Percentiles rank a stretch among this genome's conserved stretches.
Conservation (phyloP, 2,113 vertebrate species). For the Corythornis cristatus region DNA sequence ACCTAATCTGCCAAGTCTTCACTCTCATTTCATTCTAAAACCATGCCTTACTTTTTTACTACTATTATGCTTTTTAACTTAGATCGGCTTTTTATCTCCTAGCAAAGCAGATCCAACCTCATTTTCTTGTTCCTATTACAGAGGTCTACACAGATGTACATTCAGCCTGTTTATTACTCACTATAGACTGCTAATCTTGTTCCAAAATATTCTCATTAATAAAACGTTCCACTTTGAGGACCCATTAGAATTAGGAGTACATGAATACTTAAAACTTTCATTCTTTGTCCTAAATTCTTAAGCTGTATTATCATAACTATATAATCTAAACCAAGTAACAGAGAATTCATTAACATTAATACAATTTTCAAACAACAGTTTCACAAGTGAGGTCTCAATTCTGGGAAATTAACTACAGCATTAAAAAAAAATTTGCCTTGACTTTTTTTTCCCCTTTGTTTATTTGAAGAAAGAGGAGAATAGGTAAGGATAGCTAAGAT, state of each 20-base stretch:
- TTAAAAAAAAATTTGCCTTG: neutral
- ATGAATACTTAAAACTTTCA: neutral
- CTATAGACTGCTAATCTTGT: neutral
- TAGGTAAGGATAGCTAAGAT: neutral
- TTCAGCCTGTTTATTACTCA: neutral
- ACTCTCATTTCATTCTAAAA: conserved; percentile 33
- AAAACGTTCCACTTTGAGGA: neutral
- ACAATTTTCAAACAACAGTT: neutral
- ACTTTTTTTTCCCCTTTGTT: neutral
- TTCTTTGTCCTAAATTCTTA: conserved; percentile 23
- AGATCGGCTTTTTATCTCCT: conserved; percentile 52
- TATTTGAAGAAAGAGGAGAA: neutral
- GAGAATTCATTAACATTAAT: conserved; percentile 3
- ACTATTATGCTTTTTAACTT: conserved; percentile 12
- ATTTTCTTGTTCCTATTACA: neutral
- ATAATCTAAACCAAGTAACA: conserved; percentile 1
- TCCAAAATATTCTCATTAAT: conserved; percentile 29
- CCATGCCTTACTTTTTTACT: conserved; percentile 4
- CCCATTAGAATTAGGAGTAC: neutral
- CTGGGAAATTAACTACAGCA: neutral
- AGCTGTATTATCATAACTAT: neutral
- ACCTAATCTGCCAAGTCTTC: conserved; percentile 19
- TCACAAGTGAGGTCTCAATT: neutral
- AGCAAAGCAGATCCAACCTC: conserved; percentile 26
- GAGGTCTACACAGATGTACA: neutral